Evolutionary conservation across 2,888 invertebrate species (phyloP).

Genomic region (Chelonus formosanus): DNA sequence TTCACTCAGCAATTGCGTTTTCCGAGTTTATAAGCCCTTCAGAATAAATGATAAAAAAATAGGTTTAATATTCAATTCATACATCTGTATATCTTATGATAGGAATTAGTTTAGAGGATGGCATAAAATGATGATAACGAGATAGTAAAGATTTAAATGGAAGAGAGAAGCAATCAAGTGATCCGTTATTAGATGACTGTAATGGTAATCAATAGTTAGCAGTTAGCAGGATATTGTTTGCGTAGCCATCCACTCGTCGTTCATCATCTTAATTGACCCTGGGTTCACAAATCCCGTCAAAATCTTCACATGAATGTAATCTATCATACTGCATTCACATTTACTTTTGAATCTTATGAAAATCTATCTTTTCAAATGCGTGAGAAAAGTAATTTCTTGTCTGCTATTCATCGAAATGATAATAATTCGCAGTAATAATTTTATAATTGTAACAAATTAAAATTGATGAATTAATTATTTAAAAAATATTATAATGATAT

Average conservation of each 20-base stretch:
- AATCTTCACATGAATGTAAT: constrained; percentile 22
- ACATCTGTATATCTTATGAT: neutral
- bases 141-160: constrained; percentile 4
- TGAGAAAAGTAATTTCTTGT: too few species aligned
- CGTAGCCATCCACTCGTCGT: constrained; percentile 49
- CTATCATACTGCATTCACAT: neutral
- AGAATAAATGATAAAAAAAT: constrained; percentile 37
- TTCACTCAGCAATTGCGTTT: constrained; percentile 48
- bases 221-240: constrained; percentile 54
- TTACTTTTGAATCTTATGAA: too few species aligned
- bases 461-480: too few species aligned
- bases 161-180: constrained; percentile 20
- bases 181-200: constrained; percentile 57
- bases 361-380: too few species aligned
- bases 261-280: constrained; percentile 59
- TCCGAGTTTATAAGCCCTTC: constrained; percentile 35
- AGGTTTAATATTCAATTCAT: neutral
- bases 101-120: constrained; percentile 1
- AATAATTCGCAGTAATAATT: too few species aligned
- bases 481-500: too few species aligned
- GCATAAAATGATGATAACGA: neutral
- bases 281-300: constrained; percentile 43
- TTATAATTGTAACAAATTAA: too few species aligned
- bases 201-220: constrained; percentile 60
- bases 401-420: too few species aligned